Evolutionary conservation across 2,888 invertebrate species (phyloP), one percentile per base, ranked within the genome.

Genomic region (Sialis lutaria): DNA sequence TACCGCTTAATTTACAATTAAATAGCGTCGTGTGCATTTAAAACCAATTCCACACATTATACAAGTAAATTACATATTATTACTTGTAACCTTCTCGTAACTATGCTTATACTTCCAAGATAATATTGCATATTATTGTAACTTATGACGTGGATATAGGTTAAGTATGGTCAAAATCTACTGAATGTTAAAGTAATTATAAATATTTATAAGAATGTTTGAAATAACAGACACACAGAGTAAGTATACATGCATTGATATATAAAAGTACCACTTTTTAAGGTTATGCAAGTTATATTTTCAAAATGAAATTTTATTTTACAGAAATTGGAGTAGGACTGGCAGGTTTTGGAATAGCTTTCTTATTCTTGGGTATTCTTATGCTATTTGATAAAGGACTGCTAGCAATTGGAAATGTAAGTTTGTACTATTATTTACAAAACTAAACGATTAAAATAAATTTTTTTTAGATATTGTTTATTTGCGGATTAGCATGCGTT

Each of bases 371-470:
- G 6, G 97, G 97, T 49, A 82, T 96, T 37, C 59, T 98, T 42
- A 69, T 98, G 49, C 69, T 98, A 47, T 96, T 98, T 64, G 98
- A 98, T 67, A 93, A 92, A 67, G 97, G 97, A 46, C 70, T 98
- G 48, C 69, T 98, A 48, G 97, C 97, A n/a, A 91, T 98, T 64
- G 98, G 98, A 63, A 99, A 98, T 77, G 97, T 97, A 75, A 82
- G 88, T 78, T 55, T 47, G 32, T 1, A 31, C 22, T 22, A 10
- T 7, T 7, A 37, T 5, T 8, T 6, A 8, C 4, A 8, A 37
- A 12, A 12, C 8, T 4, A 13, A 6, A 22, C 8, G 8, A 12
- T 9, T 46, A 50, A 52, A 49, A 46, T 47, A 51, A 43, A 50
- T 51, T 50, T 53, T 45, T 76, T 77, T 42, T 72, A 98, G 97